These are phyloP conservation scores for Uromys caudimaculatus DNA, from an alignment of 2,797 vertebrate genomes.

Conservation along the genomic window DNA sequence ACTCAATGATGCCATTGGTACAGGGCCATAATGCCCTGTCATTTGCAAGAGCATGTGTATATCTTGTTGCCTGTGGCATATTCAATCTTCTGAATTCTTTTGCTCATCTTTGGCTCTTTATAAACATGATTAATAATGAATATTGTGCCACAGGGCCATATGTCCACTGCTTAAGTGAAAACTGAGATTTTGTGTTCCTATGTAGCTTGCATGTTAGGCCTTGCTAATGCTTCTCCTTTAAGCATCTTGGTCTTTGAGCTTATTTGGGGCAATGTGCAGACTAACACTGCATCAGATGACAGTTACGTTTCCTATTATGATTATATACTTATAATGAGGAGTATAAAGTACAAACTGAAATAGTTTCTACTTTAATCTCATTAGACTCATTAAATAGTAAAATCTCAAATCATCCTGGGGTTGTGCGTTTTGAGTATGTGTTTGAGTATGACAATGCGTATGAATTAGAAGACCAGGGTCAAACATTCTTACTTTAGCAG, in stretches of 20 bases:
- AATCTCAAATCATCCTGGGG: background rate
- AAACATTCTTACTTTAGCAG: background rate
- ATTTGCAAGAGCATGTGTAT: no score
- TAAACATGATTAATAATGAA: background rate
- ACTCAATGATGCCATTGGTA: background rate
- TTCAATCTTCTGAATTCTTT: background rate
- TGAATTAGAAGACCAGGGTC: background rate
- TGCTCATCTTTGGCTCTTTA: background rate
- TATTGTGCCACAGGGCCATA: background rate
- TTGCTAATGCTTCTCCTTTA: background rate
- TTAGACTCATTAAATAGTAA: background rate
- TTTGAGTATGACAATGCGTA: background rate
- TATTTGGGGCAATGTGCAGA: background rate
- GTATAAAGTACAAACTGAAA: conserved; percentile 1
- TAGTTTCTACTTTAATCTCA: background rate
- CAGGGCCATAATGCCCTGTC: background rate
- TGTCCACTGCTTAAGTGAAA: background rate
- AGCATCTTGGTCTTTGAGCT: background rate
- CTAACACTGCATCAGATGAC: background rate
- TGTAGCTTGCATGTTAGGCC: background rate
- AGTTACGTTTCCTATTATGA: background rate
- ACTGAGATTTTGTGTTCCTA: background rate
- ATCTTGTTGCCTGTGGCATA: background rate
- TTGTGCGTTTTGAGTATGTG: background rate
- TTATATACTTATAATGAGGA: background rate